Evolutionary conservation across 2,888 invertebrate genomes (phyloP), one percentile per base, ranked within the genome.

Genomic region (Slavum lentiscoides): DNA sequence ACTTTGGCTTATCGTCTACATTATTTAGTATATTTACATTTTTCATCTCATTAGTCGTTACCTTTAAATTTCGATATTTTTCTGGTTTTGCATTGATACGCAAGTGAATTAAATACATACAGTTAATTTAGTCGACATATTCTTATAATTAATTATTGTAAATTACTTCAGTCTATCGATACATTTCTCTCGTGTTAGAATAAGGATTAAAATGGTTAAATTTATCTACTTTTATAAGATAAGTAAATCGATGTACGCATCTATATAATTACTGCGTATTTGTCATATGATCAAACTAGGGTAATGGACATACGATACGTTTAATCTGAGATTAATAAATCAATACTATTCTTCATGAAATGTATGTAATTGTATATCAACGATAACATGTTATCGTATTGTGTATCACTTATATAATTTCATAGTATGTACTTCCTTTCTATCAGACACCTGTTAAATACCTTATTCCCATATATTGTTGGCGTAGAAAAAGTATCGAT

Each of bases 261-360:
- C 17, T 53, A 68, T 11, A 43, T 49, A 15, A 30, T 9, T 62
- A 37, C 30, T 55, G 37, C 53, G 11, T 55, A 21, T 66, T 64
- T 74, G 55, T 66, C 37, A 74, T 74, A 55, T 66, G 66, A 74
- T 74, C 74, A 19, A 55, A 66, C 55, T 58, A 21, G 64, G 53
- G 30, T 64, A 64, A 61, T n/a, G 55, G 39, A 66, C 5, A 74
- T 21, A 17, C 30, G 74, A 74, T 74, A 66, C 66, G 66, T 8
- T 2, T 66, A 58, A 58, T 39, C 55, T 55, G 21, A 39, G 58
- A 58, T 21, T 8, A 30, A 74, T 53, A 21, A 66, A 19, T 74
- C 21, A 21, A 37, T 66, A 74, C n/a, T 58, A 37, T 66, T 43
- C 74, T 66, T 73, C 17, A 21, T 39, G 66, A 66, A 74, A 66